phyloP scores from a whole-genome alignment of 2,113 vertebrate genomes.

The Psittacula cyanocephala region DNA sequence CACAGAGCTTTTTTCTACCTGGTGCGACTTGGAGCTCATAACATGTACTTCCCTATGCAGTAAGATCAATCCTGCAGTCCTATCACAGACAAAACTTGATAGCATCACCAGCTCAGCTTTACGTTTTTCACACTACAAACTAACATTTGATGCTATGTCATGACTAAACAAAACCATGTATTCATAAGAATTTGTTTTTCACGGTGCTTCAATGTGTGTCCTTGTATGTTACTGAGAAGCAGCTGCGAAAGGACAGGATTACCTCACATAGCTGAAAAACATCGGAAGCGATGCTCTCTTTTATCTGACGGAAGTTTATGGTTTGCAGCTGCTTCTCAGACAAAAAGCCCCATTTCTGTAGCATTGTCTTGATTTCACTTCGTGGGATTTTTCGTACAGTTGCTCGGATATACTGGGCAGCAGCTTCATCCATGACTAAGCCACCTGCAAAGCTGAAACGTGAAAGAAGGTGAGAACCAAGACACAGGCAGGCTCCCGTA shows the following conservation, averaged over 20 bases:
- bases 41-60: background rate
- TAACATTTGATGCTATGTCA: background rate
- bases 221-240: rapidly evolving
- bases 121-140: background rate
- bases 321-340: constrained; percentile 69
- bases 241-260: background rate
- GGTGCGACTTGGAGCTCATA: background rate
- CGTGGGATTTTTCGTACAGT: constrained; percentile 79
- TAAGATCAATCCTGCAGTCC: background rate
- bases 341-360: constrained; percentile 84
- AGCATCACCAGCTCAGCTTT: background rate
- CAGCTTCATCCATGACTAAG: constrained; percentile 76
- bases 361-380: constrained; percentile 54
- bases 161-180: background rate
- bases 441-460: background rate
- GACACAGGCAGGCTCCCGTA: background rate
- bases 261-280: constrained; percentile 83
- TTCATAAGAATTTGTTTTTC: background rate
- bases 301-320: constrained; percentile 74
- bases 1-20: background rate
- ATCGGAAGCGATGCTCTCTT: constrained; percentile 73
- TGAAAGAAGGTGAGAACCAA: background rate
- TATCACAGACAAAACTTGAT: background rate
- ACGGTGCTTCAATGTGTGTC: background rate
- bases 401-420: constrained; percentile 75